Base-by-base conservation (phyloP, 1,140 invertebrate genomes). In the Callitettix versicolor region DNA sequence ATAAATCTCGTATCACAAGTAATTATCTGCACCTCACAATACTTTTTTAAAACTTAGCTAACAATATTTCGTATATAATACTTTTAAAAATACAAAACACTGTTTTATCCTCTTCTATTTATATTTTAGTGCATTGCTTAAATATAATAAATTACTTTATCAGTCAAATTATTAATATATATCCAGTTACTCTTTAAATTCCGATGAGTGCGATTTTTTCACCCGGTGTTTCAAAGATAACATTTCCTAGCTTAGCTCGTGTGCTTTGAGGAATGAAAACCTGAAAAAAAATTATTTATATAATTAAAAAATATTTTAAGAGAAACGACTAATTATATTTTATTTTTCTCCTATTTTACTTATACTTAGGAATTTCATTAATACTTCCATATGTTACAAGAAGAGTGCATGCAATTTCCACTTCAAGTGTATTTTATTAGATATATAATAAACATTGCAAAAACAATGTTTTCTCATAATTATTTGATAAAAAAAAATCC, bases 171-270 rank as follows among this genome's bases (percentile, higher is more conserved):
- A 30, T 4, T 30, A 30, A 30, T 30, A 30, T 30, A 3, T 30
- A 4, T 9, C 26, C 26, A 30, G 26, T 30, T 30, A 4, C 26
- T 30, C 26, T 18, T 51, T 21, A 51, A 15, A 51, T 51, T 30
- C 48, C 48, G 36, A 51, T 36, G 6, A 51, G 24, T 30, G 36
- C 36, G 7, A 51, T 51, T 34, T 38, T 17, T 7, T 26, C 6
- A 7, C 21, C 22, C 2, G 48, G 48, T 36, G 30, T 3, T 9
- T 34, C 48, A 17, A 51, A 51, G 7, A 26, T 30, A 18, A 51
- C 34, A 21, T 51, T 51, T 26, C 48, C 48, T 7, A 51, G 48
- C 33, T 51, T 51, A 17, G 21, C 15, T 38, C 14, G n/a, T 14
- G 7, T 51, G 6, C 7, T 18, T 21, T 51, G n/a, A 18, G 48